phyloP scores from a whole-genome alignment of 2,113 vertebrate species.

The Setophaga coronata region DNA sequence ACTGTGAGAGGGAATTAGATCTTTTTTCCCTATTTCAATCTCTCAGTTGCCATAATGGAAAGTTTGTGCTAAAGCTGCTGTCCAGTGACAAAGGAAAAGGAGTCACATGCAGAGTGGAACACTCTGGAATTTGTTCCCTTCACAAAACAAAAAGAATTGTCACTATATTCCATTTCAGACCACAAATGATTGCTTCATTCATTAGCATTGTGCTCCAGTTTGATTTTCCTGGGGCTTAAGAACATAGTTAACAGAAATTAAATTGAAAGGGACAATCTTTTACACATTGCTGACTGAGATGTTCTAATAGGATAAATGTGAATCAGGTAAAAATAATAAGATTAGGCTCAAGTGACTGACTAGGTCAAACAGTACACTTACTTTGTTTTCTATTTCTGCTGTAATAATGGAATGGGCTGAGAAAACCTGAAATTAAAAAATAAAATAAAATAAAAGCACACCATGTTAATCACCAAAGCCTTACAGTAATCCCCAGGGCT shows the following conservation, averaged over 20 bases:
- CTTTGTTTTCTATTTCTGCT: background rate
- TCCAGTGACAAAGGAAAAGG: background rate
- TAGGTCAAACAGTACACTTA: background rate
- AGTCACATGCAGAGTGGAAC: background rate
- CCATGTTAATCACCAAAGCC: background rate
- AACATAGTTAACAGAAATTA: background rate
- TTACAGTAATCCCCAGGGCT: slow-evolving; percentile 7
- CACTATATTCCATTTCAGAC: background rate
- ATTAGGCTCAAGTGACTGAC: background rate
- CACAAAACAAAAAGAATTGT: background rate
- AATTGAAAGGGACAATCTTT: background rate
- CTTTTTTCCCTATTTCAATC: background rate
- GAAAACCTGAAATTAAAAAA: background rate
- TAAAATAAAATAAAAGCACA: background rate
- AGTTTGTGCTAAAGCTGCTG: background rate
- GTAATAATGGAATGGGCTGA: background rate
- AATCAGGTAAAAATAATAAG: background rate
- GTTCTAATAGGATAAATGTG: background rate
- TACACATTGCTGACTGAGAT: background rate
- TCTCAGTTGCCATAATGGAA: background rate
- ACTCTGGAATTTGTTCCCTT: background rate
- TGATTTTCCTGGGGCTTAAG: background rate
- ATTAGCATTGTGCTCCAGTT: background rate
- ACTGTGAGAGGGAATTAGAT: background rate
- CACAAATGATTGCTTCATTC: background rate